Evolutionary conservation across 1,140 invertebrate genomes (phyloP).

Genomic region (Penaeus chinensis): DNA sequence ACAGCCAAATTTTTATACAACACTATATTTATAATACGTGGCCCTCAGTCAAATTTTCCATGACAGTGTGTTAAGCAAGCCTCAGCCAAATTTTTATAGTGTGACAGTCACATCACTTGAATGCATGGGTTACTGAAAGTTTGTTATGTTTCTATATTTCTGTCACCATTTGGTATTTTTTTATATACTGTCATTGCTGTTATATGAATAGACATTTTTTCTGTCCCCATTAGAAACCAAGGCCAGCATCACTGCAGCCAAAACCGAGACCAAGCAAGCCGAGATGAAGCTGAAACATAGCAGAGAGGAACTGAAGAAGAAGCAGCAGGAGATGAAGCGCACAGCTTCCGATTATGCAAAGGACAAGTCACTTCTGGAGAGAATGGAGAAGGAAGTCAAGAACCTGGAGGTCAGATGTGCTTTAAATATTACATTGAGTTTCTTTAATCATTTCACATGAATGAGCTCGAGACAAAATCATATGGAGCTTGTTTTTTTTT

Average conservation of each 20-base stretch:
- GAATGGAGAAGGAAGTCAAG: conserved; percentile 64
- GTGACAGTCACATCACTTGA: too few relatives aligned
- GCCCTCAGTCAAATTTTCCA: too few relatives aligned
- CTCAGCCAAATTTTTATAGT: too few relatives aligned
- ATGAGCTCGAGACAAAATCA: not conserved
- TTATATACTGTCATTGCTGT: not conserved
- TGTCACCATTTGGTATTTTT: not conserved
- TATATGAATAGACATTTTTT: not conserved
- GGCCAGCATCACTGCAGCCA: conserved; percentile 79
- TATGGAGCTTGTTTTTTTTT: not conserved
- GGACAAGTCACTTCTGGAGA: conserved; percentile 71
- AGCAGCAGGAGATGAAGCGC: conserved; percentile 77
- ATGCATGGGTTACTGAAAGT: too few relatives aligned
- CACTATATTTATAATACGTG: too few relatives aligned
- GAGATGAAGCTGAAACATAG: conserved; percentile 82
- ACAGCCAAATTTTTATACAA: too few relatives aligned
- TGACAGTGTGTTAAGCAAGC: too few relatives aligned
- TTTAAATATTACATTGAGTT: too few relatives aligned
- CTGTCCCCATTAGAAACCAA: conserved; percentile 75
- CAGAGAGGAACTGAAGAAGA: conserved; percentile 76
- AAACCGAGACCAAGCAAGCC: conserved; percentile 83
- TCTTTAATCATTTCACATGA: not conserved
- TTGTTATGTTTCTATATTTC: not conserved
- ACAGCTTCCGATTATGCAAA: conserved; percentile 80
- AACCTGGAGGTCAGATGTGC: conserved; percentile 67